These are phyloP conservation scores for Bolinopsis microptera DNA, from an alignment of 37 sponge, comb jelly and placozoan genomes.

Conservation along the genomic window DNA sequence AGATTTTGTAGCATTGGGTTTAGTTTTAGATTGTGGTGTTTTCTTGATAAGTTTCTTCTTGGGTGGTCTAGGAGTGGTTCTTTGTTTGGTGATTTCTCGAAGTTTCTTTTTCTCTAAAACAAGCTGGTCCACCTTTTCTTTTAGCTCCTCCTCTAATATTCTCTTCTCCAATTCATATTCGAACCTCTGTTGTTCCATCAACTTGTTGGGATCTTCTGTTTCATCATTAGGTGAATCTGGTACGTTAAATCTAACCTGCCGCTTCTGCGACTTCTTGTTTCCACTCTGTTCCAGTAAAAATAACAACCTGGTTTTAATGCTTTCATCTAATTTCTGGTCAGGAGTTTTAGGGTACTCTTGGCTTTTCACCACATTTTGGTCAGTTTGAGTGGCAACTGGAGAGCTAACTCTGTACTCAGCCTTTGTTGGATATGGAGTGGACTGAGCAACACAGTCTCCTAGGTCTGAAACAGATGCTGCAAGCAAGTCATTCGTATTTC, in stretches of 20 bases:
- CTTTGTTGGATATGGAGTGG: background rate
- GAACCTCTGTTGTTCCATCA: background rate
- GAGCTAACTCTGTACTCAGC: background rate
- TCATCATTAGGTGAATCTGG: background rate
- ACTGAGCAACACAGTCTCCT: constrained; percentile 31
- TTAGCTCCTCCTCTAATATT: background rate
- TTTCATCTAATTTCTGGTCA: background rate
- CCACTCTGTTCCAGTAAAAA: constrained; percentile 43
- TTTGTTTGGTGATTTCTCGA: background rate
- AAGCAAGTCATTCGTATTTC: background rate
- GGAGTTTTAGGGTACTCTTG: background rate
- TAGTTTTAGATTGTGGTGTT: background rate
- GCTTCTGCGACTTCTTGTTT: background rate
- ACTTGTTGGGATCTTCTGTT: background rate
- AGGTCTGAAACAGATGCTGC: background rate
- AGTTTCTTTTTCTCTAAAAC: constrained; percentile 23
- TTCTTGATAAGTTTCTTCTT: background rate
- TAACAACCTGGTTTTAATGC: background rate
- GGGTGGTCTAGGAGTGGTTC: background rate
- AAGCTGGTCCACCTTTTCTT: background rate
- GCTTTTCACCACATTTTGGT: background rate
- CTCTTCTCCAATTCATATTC: constrained; percentile 10
- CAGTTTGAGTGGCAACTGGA: background rate
- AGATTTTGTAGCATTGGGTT: background rate
- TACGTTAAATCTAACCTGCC: constrained; percentile 12